A percentile compares a stretch with the other conserved stretches of the same genome.
These are phyloP conservation scores for Nesidiocoris tenuis DNA, from an alignment of 2,888 invertebrate species.

Conservation along the genomic window DNA sequence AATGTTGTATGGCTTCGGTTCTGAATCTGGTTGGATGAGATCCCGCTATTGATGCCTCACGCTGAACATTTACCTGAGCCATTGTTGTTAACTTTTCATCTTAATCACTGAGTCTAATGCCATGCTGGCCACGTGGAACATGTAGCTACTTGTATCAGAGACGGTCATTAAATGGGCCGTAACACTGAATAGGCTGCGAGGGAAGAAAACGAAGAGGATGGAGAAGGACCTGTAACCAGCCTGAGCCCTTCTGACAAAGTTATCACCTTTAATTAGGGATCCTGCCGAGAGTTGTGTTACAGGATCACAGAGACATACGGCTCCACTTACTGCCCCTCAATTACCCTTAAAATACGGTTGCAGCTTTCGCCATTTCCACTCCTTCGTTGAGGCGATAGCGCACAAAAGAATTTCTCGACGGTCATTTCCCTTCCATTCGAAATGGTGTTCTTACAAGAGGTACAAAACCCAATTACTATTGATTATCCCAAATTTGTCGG, in stretches of 20 bases:
- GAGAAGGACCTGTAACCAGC: not conserved
- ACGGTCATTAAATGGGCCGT: not conserved
- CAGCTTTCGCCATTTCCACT: slow-evolving; percentile 1
- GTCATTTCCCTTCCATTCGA: no score
- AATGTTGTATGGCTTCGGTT: no score
- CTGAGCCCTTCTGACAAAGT: slow-evolving; percentile 12
- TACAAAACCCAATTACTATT: no score
- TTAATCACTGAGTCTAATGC: no score
- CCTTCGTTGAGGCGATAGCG: not conserved
- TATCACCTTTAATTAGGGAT: slow-evolving; percentile 30
- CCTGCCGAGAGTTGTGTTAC: slow-evolving; percentile 29
- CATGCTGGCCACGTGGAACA: no score
- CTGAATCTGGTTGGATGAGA: no score
- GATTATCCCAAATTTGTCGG: no score
- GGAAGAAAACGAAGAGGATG: not conserved
- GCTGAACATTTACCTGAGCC: no score
- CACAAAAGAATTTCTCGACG: not conserved
- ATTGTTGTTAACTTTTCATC: no score
- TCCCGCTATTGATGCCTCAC: no score
- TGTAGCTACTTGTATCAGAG: not conserved
- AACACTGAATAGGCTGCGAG: not conserved
- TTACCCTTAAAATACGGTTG: slow-evolving; percentile 25
- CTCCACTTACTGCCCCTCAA: slow-evolving; percentile 19
- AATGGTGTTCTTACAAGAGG: no score
- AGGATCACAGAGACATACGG: slow-evolving; percentile 17